Percentiles rank a stretch among this genome's conserved stretches.
These are phyloP conservation scores for Eustalomyia histrio DNA, from an alignment of 2,888 invertebrate species.

Conservation along the genomic window DNA sequence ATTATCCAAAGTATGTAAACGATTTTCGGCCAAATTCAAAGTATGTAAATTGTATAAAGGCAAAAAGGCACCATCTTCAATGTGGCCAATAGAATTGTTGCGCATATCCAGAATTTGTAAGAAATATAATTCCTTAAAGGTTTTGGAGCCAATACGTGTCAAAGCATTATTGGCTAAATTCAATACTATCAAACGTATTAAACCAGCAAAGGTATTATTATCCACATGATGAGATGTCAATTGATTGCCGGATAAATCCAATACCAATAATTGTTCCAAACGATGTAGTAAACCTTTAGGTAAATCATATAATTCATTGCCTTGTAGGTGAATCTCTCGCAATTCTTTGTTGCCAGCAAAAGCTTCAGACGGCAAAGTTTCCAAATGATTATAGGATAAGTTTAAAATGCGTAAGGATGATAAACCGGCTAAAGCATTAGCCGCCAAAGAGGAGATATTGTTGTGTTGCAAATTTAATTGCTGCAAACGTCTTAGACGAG, in stretches of 20 bases:
- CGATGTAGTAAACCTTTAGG: constrained; percentile 91
- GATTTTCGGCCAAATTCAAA: constrained; percentile 92
- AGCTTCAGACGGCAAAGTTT: constrained; percentile 88
- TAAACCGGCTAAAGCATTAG: constrained; percentile 89
- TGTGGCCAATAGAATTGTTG: constrained; percentile 93
- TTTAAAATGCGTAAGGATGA: constrained; percentile 90
- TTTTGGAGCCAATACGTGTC: constrained; percentile 89
- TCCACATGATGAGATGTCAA: constrained; percentile 91
- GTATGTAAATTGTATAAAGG: constrained; percentile 94
- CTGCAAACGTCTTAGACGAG: constrained; percentile 88
- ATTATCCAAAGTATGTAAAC: constrained; percentile 89
- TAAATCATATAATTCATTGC: constrained; percentile 90
- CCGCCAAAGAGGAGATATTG: constrained; percentile 88
- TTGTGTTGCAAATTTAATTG: constrained; percentile 91
- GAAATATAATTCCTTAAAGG: constrained; percentile 92
- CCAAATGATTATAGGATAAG: constrained; percentile 91
- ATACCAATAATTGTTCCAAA: constrained; percentile 89
- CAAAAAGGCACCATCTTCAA: constrained; percentile 92
- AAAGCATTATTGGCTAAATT: constrained; percentile 93
- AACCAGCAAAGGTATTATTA: constrained; percentile 90
- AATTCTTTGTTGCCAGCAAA: constrained; percentile 90
- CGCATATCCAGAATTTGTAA: constrained; percentile 91
- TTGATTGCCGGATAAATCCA: constrained; percentile 92
- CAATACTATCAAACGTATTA: constrained; percentile 90
- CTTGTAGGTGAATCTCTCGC: constrained; percentile 90